Conservation (phyloP, 92 coral and sea anemone genomes). For the Micromussa lordhowensis region DNA sequence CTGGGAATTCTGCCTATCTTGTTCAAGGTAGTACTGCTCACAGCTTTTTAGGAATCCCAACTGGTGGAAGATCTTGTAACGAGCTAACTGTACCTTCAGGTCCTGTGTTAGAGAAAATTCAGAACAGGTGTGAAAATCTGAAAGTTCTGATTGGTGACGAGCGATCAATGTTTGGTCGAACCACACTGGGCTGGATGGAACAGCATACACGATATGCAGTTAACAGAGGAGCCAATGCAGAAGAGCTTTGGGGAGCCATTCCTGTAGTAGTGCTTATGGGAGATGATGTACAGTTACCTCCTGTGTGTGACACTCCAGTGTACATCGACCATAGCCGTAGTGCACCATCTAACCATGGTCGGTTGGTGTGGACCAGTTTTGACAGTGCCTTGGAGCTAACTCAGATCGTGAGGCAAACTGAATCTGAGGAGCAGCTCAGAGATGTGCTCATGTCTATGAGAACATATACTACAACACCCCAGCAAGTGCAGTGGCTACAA, state of each 20-base stretch:
- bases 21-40: constrained; percentile 58
- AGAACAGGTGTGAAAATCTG: constrained; percentile 44
- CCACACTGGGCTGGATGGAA: constrained; percentile 60
- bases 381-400: too few relatives aligned
- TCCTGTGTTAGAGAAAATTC: constrained; percentile 32
- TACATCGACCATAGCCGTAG: too few relatives aligned
- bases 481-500: too few relatives aligned
- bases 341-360: too few relatives aligned
- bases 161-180: constrained; percentile 60
- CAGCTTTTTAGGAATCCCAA: constrained; percentile 49
- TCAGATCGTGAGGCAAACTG: too few relatives aligned
- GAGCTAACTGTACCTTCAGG: constrained; percentile 56
- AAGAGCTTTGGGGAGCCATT: constrained; percentile 45
- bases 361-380: too few relatives aligned
- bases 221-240: constrained; percentile 34
- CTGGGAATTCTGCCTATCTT: constrained; percentile 55
- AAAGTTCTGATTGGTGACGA: constrained; percentile 51
- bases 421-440: too few relatives aligned
- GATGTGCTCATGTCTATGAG: too few relatives aligned
- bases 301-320: constrained; percentile 49
- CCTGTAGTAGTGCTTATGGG: constrained; percentile 51
- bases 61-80: constrained; percentile 45
- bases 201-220: constrained; percentile 52
- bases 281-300: constrained; percentile 57
- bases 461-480: too few relatives aligned